Percentiles rank a stretch among this genome's conserved stretches.
These are phyloP conservation scores for Nemoura dubitans DNA, from an alignment of 2,888 invertebrate species.

Conservation along the genomic window DNA sequence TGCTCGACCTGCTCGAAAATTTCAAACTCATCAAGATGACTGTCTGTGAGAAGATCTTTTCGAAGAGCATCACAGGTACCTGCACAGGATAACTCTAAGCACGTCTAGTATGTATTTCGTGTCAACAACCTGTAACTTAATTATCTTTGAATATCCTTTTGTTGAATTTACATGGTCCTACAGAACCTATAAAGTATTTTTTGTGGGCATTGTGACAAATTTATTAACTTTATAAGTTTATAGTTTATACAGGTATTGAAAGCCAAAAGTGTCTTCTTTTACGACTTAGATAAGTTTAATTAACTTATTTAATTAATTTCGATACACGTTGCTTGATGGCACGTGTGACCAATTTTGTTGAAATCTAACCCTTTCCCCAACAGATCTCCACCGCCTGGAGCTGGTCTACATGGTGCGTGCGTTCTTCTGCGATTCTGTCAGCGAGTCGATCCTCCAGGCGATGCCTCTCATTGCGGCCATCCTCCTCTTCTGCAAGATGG, in stretches of 20 bases:
- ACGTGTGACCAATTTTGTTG: no score
- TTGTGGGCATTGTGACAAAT: background rate
- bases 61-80: background rate
- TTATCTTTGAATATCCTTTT: no score
- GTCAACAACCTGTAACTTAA: no score
- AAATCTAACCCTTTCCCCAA: background rate
- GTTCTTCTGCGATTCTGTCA: conserved; percentile 26
- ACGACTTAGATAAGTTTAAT: no score
- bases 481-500: conserved; percentile 23
- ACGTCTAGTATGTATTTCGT: no score
- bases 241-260: no score
- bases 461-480: conserved; percentile 32
- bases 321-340: background rate
- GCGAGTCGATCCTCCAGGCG: conserved; percentile 24
- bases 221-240: no score
- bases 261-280: no score
- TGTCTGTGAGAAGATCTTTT: conserved; percentile 19
- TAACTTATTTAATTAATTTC: no score
- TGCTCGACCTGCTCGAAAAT: background rate
- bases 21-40: conserved; percentile 33
- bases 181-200: background rate
- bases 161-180: background rate
- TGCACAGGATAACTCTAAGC: background rate
- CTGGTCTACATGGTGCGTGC: background rate
- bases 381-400: conserved; percentile 10